Percentiles rank a stretch among this genome's conserved stretches.
Conservation (phyloP, 2,888 invertebrate genomes). For the Drymonia ruficornis region DNA sequence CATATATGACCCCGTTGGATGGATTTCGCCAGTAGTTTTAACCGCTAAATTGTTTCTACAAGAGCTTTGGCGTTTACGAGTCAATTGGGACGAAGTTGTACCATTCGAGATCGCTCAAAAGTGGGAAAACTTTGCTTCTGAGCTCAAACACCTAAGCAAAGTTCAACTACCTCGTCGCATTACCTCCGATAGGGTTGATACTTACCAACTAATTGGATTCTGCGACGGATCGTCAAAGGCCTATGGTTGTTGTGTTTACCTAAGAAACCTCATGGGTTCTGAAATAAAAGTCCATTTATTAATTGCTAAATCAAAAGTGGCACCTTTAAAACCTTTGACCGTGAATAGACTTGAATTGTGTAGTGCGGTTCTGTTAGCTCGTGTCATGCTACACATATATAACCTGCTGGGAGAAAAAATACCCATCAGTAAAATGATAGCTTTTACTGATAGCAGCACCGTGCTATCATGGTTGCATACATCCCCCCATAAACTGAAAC, state of each 20-base stretch:
- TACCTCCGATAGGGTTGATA: too few species aligned
- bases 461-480: not conserved
- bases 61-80: not conserved
- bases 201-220: constrained; percentile 1
- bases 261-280: too few species aligned
- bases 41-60: not conserved
- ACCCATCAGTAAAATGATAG: too few species aligned
- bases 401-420: not conserved
- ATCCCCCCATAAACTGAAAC: not conserved
- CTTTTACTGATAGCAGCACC: not conserved
- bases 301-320: constrained; percentile 1
- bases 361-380: too few species aligned
- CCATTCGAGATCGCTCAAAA: not conserved
- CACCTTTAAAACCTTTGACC: constrained; percentile 7
- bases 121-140: not conserved
- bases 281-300: not conserved
- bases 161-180: not conserved
- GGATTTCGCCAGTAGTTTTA: not conserved
- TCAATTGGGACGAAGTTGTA: too few species aligned
- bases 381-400: not conserved
- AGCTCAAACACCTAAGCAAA: not conserved
- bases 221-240: constrained; percentile 4
- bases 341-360: not conserved
- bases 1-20: constrained; percentile 1
- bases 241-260: constrained; percentile 2